Evolutionary conservation across 2,797 vertebrate species (phyloP).

Genomic region (Buceros bicornis): DNA sequence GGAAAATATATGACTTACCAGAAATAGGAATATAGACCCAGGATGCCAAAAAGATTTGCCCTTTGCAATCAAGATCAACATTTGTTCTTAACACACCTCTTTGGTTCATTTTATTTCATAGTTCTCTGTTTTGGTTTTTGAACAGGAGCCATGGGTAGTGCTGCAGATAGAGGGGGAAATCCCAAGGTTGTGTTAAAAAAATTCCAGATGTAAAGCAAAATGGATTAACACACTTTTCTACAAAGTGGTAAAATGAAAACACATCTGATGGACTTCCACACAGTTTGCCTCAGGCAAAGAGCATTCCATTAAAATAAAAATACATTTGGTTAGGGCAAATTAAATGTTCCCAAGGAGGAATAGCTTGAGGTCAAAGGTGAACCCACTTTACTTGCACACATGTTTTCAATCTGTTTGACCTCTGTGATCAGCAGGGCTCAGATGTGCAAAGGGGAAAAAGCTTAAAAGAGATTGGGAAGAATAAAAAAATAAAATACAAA

Average conservation of each 20-base stretch:
- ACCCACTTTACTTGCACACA: slow-evolving; percentile 66
- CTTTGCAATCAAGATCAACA: background rate
- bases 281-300: slow-evolving; percentile 70
- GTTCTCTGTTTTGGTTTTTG: background rate
- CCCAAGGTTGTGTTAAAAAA: slow-evolving; percentile 52
- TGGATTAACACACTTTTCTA: slow-evolving; percentile 71
- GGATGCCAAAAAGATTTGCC: background rate
- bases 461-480: slow-evolving; percentile 37
- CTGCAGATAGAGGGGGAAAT: slow-evolving; percentile 36
- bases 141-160: slow-evolving; percentile 33
- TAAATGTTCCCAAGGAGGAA: slow-evolving; percentile 72
- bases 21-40: background rate
- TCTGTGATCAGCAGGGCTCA: slow-evolving; percentile 70
- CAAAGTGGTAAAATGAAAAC: slow-evolving; percentile 72
- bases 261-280: slow-evolving; percentile 71
- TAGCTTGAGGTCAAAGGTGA: slow-evolving; percentile 71
- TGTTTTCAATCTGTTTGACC: slow-evolving; percentile 76
- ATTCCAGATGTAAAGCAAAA: slow-evolving; percentile 71
- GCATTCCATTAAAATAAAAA: slow-evolving; percentile 75
- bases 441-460: slow-evolving; percentile 56
- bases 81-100: background rate
- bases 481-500: slow-evolving; percentile 44
- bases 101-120: slow-evolving; percentile 42
- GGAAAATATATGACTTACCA: background rate
- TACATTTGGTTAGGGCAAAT: slow-evolving; percentile 75